A percentile compares a stretch with the other conserved stretches of the same genome.
phyloP scores from a whole-genome alignment of 1,140 invertebrate species.

The Neelides sp. region DNA sequence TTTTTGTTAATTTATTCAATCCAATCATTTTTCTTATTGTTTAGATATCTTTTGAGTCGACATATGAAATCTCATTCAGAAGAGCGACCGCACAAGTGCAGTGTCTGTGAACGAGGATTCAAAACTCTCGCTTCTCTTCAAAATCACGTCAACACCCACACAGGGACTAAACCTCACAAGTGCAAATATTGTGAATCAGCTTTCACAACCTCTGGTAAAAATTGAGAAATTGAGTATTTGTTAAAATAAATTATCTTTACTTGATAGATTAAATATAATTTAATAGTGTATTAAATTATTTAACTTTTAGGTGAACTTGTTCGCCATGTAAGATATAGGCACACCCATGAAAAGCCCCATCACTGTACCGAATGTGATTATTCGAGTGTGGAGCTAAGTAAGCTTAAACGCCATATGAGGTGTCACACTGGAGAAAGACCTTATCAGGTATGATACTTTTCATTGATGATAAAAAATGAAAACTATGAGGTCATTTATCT shows the following conservation, averaged over 20 bases:
- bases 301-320: slow-evolving; percentile 65
- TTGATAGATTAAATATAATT: background rate
- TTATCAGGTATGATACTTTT: slow-evolving; percentile 65
- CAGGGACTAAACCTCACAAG: slow-evolving; percentile 83
- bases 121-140: slow-evolving; percentile 85
- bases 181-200: slow-evolving; percentile 86
- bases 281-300: slow-evolving; percentile 9
- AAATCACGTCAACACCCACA: slow-evolving; percentile 94
- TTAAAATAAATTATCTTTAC: slow-evolving; percentile 1
- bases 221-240: slow-evolving; percentile 6
- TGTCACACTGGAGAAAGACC: slow-evolving; percentile 79
- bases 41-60: slow-evolving; percentile 67
- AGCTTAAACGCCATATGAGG: slow-evolving; percentile 80
- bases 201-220: slow-evolving; percentile 79
- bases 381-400: slow-evolving; percentile 84
- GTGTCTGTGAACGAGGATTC: slow-evolving; percentile 85
- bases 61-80: slow-evolving; percentile 95
- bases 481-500: too few relatives aligned
- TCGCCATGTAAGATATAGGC: slow-evolving; percentile 77
- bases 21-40: slow-evolving; percentile 4
- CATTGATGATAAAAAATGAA: slow-evolving; percentile 14
- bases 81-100: slow-evolving; percentile 86
- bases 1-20: too few relatives aligned
- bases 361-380: slow-evolving; percentile 90
- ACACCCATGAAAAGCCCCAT: slow-evolving; percentile 91